Base-by-base conservation (phyloP, 1,140 invertebrate genomes). In the Drosophila rhopaloa region DNA sequence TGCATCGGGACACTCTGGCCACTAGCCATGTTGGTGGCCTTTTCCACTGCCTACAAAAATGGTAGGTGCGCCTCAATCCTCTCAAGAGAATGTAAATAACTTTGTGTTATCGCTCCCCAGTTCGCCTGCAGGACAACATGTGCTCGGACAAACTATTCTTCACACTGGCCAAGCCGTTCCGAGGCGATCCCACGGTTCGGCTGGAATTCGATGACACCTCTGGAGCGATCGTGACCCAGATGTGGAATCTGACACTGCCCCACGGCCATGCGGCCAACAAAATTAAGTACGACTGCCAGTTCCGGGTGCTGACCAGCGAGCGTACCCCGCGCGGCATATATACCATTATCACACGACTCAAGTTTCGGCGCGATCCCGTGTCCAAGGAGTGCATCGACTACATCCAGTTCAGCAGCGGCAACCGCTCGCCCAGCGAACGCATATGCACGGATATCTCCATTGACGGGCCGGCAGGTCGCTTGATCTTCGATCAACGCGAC, bases 221-320 rank as follows among this genome's bases (percentile, higher is more conserved):
- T 5, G 91, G 61, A 0, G 85, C 89, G 0, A 90, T 92, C n/a
- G 79, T 92, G 32, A 79, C 91, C 10, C 91, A 92, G 53, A 44
- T 68, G 0, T 92, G 91, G 91, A 92, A 92, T 48, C 48, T 83
- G 8, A 91, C 91, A 35, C 47, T 91, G 57, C 86, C 90, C 29
- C 43, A 44, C 7, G 81, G 79, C 10, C 88, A 90, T 58, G 68
- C 75, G 8, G 44, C 67, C 5, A 91, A 91, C 58, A 91, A 76
- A 59, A 82, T 92, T 48, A 91, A 89, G 76, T 92, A 92, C 46
- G 91, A 92, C 67, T 92, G 91, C 51, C 65, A 81, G 53, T 92
- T 92, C 38, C 59, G 73, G 10, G 90, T 92, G 10, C 58, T 81
- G 37, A 90, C 90, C 35, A 83, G 74, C 14, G 78, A 90, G 9